Percentiles rank a stretch among this genome's conserved stretches.
phyloP scores from a whole-genome alignment of 2,797 vertebrate genomes.

The Cirrhinus mrigala region DNA sequence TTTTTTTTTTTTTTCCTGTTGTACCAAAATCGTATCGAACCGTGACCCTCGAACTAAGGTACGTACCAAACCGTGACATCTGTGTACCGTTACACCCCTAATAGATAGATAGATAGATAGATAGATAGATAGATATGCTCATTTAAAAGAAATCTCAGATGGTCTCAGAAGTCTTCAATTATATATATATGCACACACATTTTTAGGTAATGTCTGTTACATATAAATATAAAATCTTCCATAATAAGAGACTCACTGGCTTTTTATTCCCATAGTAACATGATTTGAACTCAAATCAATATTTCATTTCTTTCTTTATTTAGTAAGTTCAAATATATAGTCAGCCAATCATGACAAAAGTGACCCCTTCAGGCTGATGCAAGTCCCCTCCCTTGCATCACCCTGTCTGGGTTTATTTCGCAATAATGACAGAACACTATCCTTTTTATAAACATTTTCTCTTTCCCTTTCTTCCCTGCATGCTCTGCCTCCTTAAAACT shows the following conservation, averaged over 20 bases:
- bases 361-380: background rate
- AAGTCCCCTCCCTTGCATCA: background rate
- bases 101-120: too few relatives aligned
- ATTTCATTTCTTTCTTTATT: background rate
- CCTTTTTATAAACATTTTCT: background rate
- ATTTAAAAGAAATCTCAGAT: too few relatives aligned
- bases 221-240: too few relatives aligned
- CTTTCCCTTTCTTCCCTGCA: background rate
- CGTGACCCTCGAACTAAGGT: too few relatives aligned
- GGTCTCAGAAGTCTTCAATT: too few relatives aligned
- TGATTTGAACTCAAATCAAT: background rate
- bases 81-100: too few relatives aligned
- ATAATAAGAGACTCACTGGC: background rate
- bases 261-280: background rate
- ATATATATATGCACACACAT: too few relatives aligned
- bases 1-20: too few relatives aligned
- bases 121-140: too few relatives aligned
- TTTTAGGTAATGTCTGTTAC: too few relatives aligned
- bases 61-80: too few relatives aligned
- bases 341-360: background rate
- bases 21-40: too few relatives aligned
- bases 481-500: constrained; percentile 2
- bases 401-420: background rate
- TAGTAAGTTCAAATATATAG: background rate
- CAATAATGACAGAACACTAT: background rate